Evolutionary conservation across 1,140 invertebrate species (phyloP).

Genomic region (Neodiprion pinetum): DNA sequence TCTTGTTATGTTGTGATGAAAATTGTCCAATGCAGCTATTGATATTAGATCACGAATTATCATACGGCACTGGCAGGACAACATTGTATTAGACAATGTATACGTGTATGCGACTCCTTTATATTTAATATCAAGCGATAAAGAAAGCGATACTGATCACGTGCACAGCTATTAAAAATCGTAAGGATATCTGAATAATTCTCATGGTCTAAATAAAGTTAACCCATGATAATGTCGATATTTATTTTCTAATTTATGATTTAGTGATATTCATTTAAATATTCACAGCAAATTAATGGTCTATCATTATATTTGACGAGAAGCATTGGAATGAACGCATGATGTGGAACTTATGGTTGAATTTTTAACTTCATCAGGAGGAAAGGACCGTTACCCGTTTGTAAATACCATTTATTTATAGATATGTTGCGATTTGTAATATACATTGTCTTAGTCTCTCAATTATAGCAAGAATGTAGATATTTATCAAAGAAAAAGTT

Average conservation of each 20-base stretch:
- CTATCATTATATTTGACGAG: not conserved
- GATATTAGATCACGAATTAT: constrained; percentile 12
- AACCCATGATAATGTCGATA: not conserved
- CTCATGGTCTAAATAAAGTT: not conserved
- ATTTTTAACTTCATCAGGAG: not conserved
- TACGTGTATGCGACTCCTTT: constrained; percentile 20
- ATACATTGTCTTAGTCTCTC: not conserved
- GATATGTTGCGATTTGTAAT: constrained; percentile 5
- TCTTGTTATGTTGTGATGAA: not conserved
- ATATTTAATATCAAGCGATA: too few relatives aligned
- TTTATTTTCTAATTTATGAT: not conserved
- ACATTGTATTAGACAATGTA: constrained; percentile 24
- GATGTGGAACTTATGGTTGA: not conserved
- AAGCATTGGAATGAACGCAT: not conserved
- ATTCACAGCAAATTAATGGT: constrained; percentile 4
- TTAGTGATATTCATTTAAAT: not conserved
- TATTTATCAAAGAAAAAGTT: not conserved
- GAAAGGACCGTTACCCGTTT: not conserved
- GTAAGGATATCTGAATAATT: not conserved
- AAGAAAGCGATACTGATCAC: too few relatives aligned
- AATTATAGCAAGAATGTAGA: constrained; percentile 1
- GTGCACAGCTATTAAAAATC: not conserved
- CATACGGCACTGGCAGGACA: too few relatives aligned
- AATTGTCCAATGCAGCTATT: not conserved
- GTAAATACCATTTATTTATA: constrained; percentile 4